These are phyloP conservation scores for Myzus persicae DNA, from an alignment of 1,140 invertebrate genomes.

Conservation along the genomic window DNA sequence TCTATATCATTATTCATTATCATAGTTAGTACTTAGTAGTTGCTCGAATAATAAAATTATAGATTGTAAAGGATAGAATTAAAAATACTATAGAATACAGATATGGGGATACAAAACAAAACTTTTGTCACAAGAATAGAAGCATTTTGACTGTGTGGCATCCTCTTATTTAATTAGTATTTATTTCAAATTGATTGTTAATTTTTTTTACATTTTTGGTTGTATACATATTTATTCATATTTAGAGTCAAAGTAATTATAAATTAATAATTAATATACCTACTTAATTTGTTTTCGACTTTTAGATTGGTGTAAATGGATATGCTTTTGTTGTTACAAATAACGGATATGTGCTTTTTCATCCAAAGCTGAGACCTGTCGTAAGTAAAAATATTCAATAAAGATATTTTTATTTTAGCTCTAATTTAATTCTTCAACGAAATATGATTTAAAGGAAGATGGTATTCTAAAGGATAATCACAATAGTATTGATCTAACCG, in stretches of 20 bases:
- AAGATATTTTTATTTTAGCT: neutral
- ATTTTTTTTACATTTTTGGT: slow-evolving; percentile 61
- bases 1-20: neutral
- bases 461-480: slow-evolving; percentile 88
- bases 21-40: neutral
- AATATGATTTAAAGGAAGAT: slow-evolving; percentile 68
- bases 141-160: neutral
- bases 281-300: slow-evolving; percentile 16
- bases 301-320: slow-evolving; percentile 90
- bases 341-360: slow-evolving; percentile 90
- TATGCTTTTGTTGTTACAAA: slow-evolving; percentile 96
- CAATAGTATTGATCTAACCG: slow-evolving; percentile 94
- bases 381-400: slow-evolving; percentile 66
- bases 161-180: neutral
- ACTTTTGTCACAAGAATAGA: neutral
- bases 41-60: neutral
- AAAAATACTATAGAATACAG: too few species aligned
- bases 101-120: neutral
- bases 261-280: neutral
- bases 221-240: slow-evolving; percentile 67
- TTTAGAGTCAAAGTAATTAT: slow-evolving; percentile 63
- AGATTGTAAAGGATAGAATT: neutral
- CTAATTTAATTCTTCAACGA: neutral
- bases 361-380: slow-evolving; percentile 79
- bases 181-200: neutral